Evolutionary conservation across 2,888 invertebrate genomes (phyloP).

Genomic region (Belgica antarctica): DNA sequence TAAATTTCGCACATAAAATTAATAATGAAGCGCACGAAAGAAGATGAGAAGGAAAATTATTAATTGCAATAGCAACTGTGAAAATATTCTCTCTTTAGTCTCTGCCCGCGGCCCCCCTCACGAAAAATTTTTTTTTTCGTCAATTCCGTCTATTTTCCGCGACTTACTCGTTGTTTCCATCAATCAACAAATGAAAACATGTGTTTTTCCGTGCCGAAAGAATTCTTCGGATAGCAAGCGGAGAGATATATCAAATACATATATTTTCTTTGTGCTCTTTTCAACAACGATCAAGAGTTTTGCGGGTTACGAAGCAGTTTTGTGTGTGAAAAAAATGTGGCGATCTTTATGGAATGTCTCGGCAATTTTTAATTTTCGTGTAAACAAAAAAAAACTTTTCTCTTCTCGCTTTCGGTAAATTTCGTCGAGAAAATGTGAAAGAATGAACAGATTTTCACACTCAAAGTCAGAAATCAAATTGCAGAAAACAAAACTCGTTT

Average conservation of each 20-base stretch:
- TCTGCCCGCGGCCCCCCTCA: neutral
- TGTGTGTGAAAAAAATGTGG: too few relatives aligned
- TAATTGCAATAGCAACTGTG: slow-evolving; percentile 33
- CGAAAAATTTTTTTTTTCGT: slow-evolving; percentile 7
- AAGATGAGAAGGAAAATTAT: slow-evolving; percentile 22
- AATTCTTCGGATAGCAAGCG: too few relatives aligned
- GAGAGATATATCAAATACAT: too few relatives aligned
- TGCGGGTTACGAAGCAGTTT: neutral
- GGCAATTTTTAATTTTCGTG: too few relatives aligned
- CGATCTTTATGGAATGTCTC: too few relatives aligned
- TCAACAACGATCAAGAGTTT: neutral
- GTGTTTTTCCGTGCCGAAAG: slow-evolving; percentile 15
- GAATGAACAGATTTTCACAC: neutral
- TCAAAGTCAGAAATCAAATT: too few relatives aligned
- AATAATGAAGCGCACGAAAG: slow-evolving; percentile 18
- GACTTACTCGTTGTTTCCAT: slow-evolving; percentile 13
- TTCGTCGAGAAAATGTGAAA: too few relatives aligned
- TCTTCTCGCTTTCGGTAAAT: too few relatives aligned
- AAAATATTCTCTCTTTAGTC: slow-evolving; percentile 14
- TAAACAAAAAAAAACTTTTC: too few relatives aligned
- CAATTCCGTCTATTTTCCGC: neutral
- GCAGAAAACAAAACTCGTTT: slow-evolving; percentile 9
- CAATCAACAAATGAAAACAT: slow-evolving; percentile 40
- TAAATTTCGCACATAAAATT: slow-evolving; percentile 15
- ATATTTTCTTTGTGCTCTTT: neutral